Evolutionary conservation across 2,888 invertebrate genomes (phyloP), one percentile per base, ranked within the genome.

Genomic region (Drosophila hamatofila): DNA sequence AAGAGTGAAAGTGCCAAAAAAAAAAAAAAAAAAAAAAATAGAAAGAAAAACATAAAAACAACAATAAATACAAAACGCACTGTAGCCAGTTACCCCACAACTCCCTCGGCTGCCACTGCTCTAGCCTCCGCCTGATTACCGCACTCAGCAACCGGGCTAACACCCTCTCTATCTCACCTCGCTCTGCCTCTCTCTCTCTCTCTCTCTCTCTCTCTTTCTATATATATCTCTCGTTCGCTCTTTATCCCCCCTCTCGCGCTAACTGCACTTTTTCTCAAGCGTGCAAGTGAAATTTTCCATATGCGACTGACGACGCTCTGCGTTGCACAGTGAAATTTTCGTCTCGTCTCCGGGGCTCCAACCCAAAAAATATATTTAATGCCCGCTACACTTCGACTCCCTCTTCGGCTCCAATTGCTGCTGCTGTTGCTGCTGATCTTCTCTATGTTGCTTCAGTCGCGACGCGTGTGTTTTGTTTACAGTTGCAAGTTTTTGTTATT

Each of bases 251-350:
- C 27, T 14, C 46, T 57, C 21, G 33, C 46, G 18, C 37, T 61
- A 49, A 63, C 65, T 88, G 87, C 81, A 86, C 70, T 86, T 88
- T 88, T 83, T 75, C 59, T 79, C 78, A 88, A 75, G 84, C 89
- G 89, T 85, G 89, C 84, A 87, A 85, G 89, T 86, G 89, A 86
- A 86, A 86, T 89, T 89, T 89, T 78, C 85, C 85, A 87, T 81
- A 89, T 84, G 89, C 69, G 77, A 55, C 85, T 49, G 79, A 61
- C 55, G 69, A 51, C 55, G 69, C 46, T 54, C 39, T 49, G 75
- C 54, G 67, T 14, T 70, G 62, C 56, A 52, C 72, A 88, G 83
- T 78, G 88, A 83, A 88, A 86, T 85, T 83, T 82, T 77, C 80
- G 64, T 75, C 66, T 83, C 66, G 67, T 71, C 71, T 80, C 37